Conservation (phyloP, 2,113 vertebrate species). For the Myiopsitta monachus region DNA sequence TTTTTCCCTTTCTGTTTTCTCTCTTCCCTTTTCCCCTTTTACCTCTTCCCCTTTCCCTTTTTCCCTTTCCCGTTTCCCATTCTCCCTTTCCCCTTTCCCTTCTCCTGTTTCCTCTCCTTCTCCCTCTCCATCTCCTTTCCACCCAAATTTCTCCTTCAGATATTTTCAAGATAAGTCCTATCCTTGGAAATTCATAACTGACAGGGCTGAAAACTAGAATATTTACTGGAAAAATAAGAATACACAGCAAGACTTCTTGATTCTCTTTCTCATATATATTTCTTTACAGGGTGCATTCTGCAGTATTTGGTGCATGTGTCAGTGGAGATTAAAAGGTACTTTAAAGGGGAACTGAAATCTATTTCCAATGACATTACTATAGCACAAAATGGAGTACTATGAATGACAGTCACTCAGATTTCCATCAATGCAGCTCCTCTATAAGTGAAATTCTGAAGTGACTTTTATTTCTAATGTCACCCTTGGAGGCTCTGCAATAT, state of each 20-base stretch:
- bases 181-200: conserved; percentile 17
- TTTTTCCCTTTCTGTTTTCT: too few relatives aligned
- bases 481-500: conserved; percentile 18
- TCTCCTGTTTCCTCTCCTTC: too few relatives aligned
- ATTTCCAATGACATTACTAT: conserved; percentile 54
- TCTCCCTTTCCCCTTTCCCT: too few relatives aligned
- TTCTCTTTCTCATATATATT: conserved; percentile 13
- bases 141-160: not conserved
- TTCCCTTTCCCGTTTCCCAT: accelerated
- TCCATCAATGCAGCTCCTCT: conserved; percentile 11
- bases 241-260: conserved; percentile 40
- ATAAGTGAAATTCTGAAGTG: conserved; percentile 1
- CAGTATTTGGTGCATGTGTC: conserved; percentile 47
- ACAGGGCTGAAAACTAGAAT: conserved; percentile 23
- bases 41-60: not conserved
- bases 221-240: conserved; percentile 34
- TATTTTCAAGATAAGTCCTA: not conserved
- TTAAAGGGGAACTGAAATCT: conserved; percentile 26
- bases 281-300: conserved; percentile 14
- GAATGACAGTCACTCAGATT: conserved; percentile 45
- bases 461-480: conserved; percentile 49
- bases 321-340: conserved; percentile 53
- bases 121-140: too few relatives aligned
- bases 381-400: conserved; percentile 22
- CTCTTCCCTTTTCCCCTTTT: not conserved